Conservation (phyloP, 2,113 vertebrate genomes). For the Polypterus bichir region DNA sequence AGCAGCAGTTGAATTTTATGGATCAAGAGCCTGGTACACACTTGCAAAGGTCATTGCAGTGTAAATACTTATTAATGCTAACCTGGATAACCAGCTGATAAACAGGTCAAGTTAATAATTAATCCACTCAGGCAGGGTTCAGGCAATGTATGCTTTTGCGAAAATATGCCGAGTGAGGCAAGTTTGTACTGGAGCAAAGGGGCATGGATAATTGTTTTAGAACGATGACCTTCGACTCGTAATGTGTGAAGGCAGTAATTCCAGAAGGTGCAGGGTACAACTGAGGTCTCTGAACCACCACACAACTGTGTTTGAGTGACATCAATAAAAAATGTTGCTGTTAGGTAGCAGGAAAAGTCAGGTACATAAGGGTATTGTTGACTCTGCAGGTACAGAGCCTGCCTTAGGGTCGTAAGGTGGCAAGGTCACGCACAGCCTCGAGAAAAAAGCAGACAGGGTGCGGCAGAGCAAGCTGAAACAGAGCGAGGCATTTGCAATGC, state of each 20-base stretch:
- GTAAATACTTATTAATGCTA: slow-evolving; percentile 99
- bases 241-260: slow-evolving; percentile 34
- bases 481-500: slow-evolving; percentile 48
- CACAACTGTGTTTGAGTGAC: slow-evolving; percentile 11
- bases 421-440: slow-evolving; percentile 54
- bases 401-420: slow-evolving; percentile 35
- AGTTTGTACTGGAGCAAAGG: slow-evolving; percentile 43
- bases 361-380: slow-evolving; percentile 30
- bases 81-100: slow-evolving; percentile 84
- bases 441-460: slow-evolving; percentile 56
- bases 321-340: slow-evolving; percentile 27
- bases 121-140: slow-evolving; percentile 59
- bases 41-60: slow-evolving; percentile 86
- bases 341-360: slow-evolving; percentile 30
- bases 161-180: slow-evolving; percentile 48
- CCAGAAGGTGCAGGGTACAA: slow-evolving; percentile 15
- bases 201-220: slow-evolving; percentile 53
- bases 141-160: slow-evolving; percentile 43
- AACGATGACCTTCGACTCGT: slow-evolving; percentile 47
- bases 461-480: slow-evolving; percentile 57
- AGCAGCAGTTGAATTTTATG: slow-evolving; percentile 58
- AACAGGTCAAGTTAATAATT: slow-evolving; percentile 95
- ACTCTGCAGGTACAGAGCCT: slow-evolving; percentile 25
- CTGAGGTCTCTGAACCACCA: slow-evolving; percentile 6
- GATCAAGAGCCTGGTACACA: slow-evolving; percentile 60